These are phyloP conservation scores for Margaritifera margaritifera DNA, from an alignment of 2,888 invertebrate species.

Conservation along the genomic window DNA sequence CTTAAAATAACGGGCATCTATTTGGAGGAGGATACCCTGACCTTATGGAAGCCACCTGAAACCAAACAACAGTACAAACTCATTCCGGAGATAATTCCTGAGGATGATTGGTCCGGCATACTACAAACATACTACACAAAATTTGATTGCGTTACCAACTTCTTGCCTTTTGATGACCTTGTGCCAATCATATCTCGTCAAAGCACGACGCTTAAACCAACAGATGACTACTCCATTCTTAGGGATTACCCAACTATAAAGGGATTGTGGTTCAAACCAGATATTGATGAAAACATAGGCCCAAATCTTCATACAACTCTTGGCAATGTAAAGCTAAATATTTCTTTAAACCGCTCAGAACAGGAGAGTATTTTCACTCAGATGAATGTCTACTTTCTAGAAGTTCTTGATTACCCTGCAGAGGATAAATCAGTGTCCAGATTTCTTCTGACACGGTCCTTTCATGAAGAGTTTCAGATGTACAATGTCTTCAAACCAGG, in stretches of 20 bases:
- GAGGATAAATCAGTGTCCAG: constrained; percentile 52
- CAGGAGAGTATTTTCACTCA: constrained; percentile 42
- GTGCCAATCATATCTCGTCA: constrained; percentile 46
- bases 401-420: constrained; percentile 48
- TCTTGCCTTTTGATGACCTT: constrained; percentile 48
- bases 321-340: constrained; percentile 47
- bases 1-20: constrained; percentile 37
- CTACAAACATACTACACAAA: constrained; percentile 48
- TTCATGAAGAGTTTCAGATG: constrained; percentile 38
- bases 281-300: constrained; percentile 39
- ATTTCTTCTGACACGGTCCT: constrained; percentile 39
- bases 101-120: constrained; percentile 30
- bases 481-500: constrained; percentile 47
- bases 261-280: constrained; percentile 51
- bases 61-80: constrained; percentile 41
- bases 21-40: constrained; percentile 46
- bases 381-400: constrained; percentile 48
- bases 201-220: constrained; percentile 44
- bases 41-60: constrained; percentile 43
- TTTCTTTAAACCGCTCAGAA: constrained; percentile 32
- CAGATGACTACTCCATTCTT: constrained; percentile 46
- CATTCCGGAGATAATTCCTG: constrained; percentile 34
- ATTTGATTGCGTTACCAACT: constrained; percentile 52
- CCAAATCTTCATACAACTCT: constrained; percentile 39
- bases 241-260: constrained; percentile 48